phyloP scores from a whole-genome alignment of 2,113 vertebrate genomes.

The Phaethon lepturus region DNA sequence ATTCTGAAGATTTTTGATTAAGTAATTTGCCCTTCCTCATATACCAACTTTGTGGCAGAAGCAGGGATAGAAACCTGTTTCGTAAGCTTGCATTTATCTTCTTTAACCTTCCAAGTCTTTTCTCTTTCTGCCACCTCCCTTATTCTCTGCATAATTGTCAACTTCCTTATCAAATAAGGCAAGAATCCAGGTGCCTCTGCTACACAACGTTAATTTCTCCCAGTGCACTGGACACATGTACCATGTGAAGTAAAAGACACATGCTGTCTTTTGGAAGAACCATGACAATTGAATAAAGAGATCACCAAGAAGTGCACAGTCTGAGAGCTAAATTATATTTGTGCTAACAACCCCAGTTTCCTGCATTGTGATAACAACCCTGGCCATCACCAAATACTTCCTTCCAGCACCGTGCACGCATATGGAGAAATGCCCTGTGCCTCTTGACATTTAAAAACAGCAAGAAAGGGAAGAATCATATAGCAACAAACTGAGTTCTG shows the following conservation, averaged over 20 bases:
- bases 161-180: neutral
- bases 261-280: neutral
- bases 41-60: neutral
- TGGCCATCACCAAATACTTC: neutral
- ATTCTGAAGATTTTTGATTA: neutral
- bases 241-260: neutral
- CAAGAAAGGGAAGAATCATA: neutral
- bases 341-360: neutral
- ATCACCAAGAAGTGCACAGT: neutral
- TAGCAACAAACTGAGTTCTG: neutral
- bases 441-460: neutral
- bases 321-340: neutral
- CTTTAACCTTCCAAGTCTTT: neutral
- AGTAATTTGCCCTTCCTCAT: neutral
- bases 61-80: neutral
- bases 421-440: neutral
- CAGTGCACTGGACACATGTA: neutral
- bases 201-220: neutral
- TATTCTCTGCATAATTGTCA: neutral
- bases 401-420: neutral
- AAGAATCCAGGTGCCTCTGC: accelerated
- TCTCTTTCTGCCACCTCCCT: neutral
- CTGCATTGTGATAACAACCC: neutral
- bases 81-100: neutral
- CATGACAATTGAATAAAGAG: neutral